Evolutionary conservation across 2,888 invertebrate species (phyloP), one percentile per base, ranked within the genome.

Genomic region (Caenorhabditis doughertyi): DNA sequence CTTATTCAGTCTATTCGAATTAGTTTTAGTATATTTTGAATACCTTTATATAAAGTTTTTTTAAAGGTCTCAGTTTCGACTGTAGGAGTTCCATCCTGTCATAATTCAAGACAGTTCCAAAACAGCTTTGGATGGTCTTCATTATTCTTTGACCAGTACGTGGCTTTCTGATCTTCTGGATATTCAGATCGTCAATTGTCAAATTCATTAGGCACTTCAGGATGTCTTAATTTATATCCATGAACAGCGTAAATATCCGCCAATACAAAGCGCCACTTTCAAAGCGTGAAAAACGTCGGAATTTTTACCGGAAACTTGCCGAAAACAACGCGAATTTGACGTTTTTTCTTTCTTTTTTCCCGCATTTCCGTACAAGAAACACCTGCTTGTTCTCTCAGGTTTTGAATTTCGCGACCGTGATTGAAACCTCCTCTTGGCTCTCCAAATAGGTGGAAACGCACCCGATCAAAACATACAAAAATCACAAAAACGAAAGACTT

Each of bases 391-490:
- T 42, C 23, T 23, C 16, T 25, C 32, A 27, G 42, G 47, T 68
- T 68, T 68, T 18, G 23, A 65, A 65, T 70, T 56, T 56, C 55
- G 13, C 65, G n/a, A 18, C 55, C 42, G 25, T 42, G 18, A 60
- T 72, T 32, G 13, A 72, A 72, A 72, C 53, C 62, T 32, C 39
- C 35, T 49, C 21, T 56, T 47, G 70, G 47, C 18, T 32, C n/a
- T n/a, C n/a, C n/a, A 35, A 70, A 70, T 16, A 23, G 35, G 32
- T 13, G 39, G 35, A 49, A 23, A 23, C n/a, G 3, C 5, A 16
- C 25, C 35, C 71, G 72, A 73, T 62, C 72, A 73, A 72, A 72
- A 72, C 72, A 72, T 62, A 72, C 51, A 53, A 72, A 64, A 62
- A 35, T 21, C 16, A 56, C 49, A 21, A 29, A 23, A 32, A 4